A percentile compares a stretch with the other conserved stretches of the same genome.
Evolutionary conservation across 2,888 invertebrate genomes (phyloP).

Genomic region (Philonicus albiceps): DNA sequence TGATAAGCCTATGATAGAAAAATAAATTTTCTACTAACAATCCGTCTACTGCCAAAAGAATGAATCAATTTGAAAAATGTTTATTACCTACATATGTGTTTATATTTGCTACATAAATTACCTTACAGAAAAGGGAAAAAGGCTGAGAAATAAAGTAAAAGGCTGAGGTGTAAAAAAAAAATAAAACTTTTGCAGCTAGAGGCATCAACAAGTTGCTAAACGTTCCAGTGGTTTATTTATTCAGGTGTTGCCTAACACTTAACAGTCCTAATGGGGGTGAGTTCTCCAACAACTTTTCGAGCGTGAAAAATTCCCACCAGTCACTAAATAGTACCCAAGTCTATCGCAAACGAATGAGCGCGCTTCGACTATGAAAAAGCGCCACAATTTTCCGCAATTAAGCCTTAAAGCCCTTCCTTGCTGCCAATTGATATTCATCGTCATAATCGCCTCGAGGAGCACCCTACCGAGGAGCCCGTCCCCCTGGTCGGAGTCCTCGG

Average conservation of each 20-base stretch:
- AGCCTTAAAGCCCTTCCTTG: conserved; percentile 12
- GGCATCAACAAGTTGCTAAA: conserved; percentile 10
- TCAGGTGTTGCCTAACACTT: conserved; percentile 1
- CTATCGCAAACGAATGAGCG: not conserved
- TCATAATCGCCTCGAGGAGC: conserved; percentile 10
- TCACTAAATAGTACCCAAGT: not conserved
- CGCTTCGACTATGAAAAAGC: not conserved
- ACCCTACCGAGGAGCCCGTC: not conserved
- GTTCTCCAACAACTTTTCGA: not conserved
- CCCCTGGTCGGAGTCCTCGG: not conserved
- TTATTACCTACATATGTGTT: no score
- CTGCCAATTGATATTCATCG: conserved; percentile 32
- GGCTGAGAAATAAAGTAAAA: not conserved
- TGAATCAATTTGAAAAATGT: no score
- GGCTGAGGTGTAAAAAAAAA: not conserved
- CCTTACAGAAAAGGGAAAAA: not conserved
- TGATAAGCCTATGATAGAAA: no score
- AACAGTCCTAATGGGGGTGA: not conserved
- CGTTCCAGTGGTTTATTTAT: not conserved
- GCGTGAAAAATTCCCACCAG: conserved; percentile 15
- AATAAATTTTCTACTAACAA: no score
- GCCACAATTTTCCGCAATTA: conserved; percentile 30
- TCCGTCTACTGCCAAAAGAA: no score
- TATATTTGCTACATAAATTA: not conserved
- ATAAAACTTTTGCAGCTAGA: not conserved